phyloP scores from a whole-genome alignment of 1,140 invertebrate genomes.

The Drosophila saltans region DNA sequence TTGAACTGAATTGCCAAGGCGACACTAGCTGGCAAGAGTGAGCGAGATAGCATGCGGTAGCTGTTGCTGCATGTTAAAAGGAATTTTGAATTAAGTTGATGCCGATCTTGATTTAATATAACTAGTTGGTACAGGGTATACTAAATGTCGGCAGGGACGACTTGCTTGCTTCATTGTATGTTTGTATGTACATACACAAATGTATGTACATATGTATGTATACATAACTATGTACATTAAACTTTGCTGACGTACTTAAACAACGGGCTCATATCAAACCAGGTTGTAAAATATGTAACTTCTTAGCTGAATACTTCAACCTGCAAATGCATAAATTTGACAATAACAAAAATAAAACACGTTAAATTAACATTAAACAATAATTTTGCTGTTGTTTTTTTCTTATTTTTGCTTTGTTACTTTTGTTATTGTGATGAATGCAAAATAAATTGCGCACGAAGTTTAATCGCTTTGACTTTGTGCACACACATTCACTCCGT shows the following conservation, averaged over 20 bases:
- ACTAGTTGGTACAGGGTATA: no score
- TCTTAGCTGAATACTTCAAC: constrained; percentile 30
- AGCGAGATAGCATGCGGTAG: no score
- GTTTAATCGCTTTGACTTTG: constrained; percentile 82
- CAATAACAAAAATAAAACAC: background rate
- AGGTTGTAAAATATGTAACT: constrained; percentile 38
- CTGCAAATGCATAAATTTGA: constrained; percentile 23
- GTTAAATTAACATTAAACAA: constrained; percentile 67
- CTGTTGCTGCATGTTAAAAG: no score
- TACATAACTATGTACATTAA: no score
- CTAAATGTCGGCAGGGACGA: no score
- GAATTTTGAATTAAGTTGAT: no score
- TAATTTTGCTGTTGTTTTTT: constrained; percentile 34
- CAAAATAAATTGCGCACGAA: constrained; percentile 83
- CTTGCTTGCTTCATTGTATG: background rate
- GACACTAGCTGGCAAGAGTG: no score
- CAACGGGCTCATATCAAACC: constrained; percentile 29
- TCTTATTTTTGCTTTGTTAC: constrained; percentile 18
- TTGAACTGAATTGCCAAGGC: no score
- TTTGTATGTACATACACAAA: background rate
- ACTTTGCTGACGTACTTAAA: background rate
- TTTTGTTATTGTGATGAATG: constrained; percentile 54
- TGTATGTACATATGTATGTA: background rate
- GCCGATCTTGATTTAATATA: no score
- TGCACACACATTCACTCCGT: constrained; percentile 33